Conservation (phyloP, 1,140 invertebrate species). For the Drosophila varians region DNA sequence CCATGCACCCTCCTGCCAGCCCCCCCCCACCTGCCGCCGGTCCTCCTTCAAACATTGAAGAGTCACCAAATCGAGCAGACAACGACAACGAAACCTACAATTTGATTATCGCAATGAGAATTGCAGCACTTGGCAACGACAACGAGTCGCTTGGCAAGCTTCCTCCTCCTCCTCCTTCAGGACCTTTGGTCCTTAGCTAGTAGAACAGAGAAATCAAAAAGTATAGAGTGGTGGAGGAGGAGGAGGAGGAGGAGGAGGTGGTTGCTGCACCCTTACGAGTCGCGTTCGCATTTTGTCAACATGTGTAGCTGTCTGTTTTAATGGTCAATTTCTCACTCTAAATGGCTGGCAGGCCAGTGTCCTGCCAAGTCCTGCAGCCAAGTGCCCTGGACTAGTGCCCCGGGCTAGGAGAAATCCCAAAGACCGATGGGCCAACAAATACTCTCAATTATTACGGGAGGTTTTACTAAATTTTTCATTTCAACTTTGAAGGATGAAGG, state of each 20-base stretch:
- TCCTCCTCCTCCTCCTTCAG: too few relatives aligned
- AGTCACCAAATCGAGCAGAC: slow-evolving; percentile 34
- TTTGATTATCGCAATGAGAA: slow-evolving; percentile 83
- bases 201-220: too few relatives aligned
- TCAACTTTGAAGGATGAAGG: too few relatives aligned
- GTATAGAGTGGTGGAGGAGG: too few relatives aligned
- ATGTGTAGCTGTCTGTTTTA: slow-evolving; percentile 80
- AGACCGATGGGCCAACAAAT: neutral
- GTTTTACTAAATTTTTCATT: neutral
- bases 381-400: neutral
- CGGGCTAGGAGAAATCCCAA: slow-evolving; percentile 4
- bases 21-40: neutral
- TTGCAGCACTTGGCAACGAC: slow-evolving; percentile 65
- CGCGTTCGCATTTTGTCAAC: slow-evolving; percentile 79
- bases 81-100: slow-evolving; percentile 67
- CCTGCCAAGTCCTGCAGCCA: slow-evolving; percentile 15
- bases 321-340: slow-evolving; percentile 83
- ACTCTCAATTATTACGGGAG: neutral
- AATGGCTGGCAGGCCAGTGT: slow-evolving; percentile 51
- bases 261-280: slow-evolving; percentile 26
- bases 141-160: slow-evolving; percentile 28
- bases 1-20: too few relatives aligned
- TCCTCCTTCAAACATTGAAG: neutral
- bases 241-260: neutral
- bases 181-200: neutral